Conservation (phyloP, 2,113 vertebrate species). For the Hydrochoerus hydrochaeris region DNA sequence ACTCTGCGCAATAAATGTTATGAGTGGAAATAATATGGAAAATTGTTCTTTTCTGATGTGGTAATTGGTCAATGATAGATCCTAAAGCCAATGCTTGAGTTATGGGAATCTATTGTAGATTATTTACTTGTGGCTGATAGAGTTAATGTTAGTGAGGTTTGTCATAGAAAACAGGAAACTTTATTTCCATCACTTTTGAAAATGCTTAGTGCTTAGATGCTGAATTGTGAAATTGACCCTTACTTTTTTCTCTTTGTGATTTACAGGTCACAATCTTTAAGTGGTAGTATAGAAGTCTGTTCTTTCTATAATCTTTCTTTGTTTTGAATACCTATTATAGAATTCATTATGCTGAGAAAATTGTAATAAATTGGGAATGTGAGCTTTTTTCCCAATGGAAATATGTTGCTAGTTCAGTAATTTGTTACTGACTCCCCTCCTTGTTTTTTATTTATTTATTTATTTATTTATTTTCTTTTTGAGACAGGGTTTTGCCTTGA, state of each 20-base stretch:
- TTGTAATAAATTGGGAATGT: conserved; percentile 27
- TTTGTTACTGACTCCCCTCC: background rate
- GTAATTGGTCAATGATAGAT: background rate
- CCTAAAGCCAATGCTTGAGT: background rate
- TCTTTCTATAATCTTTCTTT: background rate
- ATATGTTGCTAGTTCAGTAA: background rate
- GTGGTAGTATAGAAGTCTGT: conserved; percentile 3
- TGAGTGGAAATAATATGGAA: conserved; percentile 28
- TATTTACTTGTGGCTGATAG: conserved; percentile 29
- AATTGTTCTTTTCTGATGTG: background rate
- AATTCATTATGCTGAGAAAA: conserved; percentile 41
- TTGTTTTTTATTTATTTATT: background rate
- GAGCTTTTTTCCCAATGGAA: background rate
- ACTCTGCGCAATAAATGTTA: background rate
- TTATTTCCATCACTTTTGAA: conserved; percentile 17
- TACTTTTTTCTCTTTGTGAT: background rate
- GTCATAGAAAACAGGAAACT: conserved; percentile 30
- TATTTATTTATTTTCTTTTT: background rate
- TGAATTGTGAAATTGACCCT: conserved; percentile 23
- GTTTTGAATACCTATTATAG: conserved; percentile 32
- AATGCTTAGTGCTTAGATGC: conserved; percentile 19
- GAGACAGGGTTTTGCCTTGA: background rate
- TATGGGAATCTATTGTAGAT: background rate
- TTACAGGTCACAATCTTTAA: background rate
- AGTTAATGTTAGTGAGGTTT: conserved; percentile 27